Conservation (phyloP, 2,797 vertebrate species). For the Coilia nasus region DNA sequence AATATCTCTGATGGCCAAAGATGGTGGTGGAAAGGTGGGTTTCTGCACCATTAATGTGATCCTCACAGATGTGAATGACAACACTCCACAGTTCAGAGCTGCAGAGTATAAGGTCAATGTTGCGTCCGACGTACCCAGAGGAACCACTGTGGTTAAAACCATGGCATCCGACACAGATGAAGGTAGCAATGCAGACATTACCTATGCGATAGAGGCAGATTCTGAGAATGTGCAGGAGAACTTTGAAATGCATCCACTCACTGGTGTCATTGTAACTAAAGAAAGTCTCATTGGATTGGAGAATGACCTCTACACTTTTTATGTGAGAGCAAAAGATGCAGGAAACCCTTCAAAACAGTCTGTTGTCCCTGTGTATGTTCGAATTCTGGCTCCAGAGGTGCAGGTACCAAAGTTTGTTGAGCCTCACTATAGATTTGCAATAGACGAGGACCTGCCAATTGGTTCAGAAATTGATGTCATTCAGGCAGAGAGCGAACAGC, state of each 20-base stretch:
- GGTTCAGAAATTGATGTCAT: slow-evolving; percentile 91
- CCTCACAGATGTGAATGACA: slow-evolving; percentile 96
- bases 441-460: slow-evolving; percentile 88
- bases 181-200: slow-evolving; percentile 93
- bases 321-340: slow-evolving; percentile 88
- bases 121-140: slow-evolving; percentile 83
- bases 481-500: slow-evolving; percentile 80
- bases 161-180: slow-evolving; percentile 94
- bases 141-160: slow-evolving; percentile 86
- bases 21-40: slow-evolving; percentile 91
- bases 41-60: slow-evolving; percentile 94
- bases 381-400: slow-evolving; percentile 86
- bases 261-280: slow-evolving; percentile 89
- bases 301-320: slow-evolving; percentile 89
- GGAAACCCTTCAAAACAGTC: slow-evolving; percentile 86
- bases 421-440: slow-evolving; percentile 86
- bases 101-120: slow-evolving; percentile 88
- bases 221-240: slow-evolving; percentile 91
- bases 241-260: slow-evolving; percentile 88
- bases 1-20: slow-evolving; percentile 89
- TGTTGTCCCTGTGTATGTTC: slow-evolving; percentile 86
- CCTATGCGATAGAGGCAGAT: slow-evolving; percentile 88
- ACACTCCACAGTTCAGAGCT: slow-evolving; percentile 93
- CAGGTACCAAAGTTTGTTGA: slow-evolving; percentile 88
- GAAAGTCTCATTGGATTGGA: slow-evolving; percentile 97